phyloP scores from a whole-genome alignment of 2,797 vertebrate genomes.

The Pipistrellus pipistrellus region DNA sequence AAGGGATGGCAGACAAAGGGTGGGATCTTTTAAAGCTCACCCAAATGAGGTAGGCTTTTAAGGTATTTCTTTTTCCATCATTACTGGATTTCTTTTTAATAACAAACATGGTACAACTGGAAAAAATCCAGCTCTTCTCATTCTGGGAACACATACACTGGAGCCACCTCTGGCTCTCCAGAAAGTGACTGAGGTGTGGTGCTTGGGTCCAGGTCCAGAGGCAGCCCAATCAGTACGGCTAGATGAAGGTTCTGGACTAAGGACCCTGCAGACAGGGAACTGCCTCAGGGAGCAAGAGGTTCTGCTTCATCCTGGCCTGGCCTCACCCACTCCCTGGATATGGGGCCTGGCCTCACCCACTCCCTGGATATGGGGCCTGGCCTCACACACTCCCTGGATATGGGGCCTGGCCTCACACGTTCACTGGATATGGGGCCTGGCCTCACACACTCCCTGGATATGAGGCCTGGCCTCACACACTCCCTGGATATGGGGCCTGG shows the following conservation, averaged over 20 bases:
- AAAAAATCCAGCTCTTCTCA: background rate
- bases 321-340: fast-evolving
- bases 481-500: no score
- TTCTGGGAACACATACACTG: background rate
- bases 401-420: background rate
- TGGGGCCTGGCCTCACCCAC: no score
- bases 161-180: background rate
- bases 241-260: background rate
- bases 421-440: no score
- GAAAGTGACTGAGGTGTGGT: background rate
- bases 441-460: no score
- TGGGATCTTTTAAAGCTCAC: background rate
- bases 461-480: background rate
- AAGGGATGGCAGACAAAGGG: background rate
- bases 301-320: background rate
- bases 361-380: fast-evolving
- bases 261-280: background rate
- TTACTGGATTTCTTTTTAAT: background rate
- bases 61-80: background rate
- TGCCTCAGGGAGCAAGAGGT: background rate
- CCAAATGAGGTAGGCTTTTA: background rate
- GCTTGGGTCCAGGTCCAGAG: background rate
- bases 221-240: no score
- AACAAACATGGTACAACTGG: background rate
- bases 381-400: fast-evolving